Conservation (phyloP, 1,140 invertebrate genomes). For the Caerostris extrusa region DNA sequence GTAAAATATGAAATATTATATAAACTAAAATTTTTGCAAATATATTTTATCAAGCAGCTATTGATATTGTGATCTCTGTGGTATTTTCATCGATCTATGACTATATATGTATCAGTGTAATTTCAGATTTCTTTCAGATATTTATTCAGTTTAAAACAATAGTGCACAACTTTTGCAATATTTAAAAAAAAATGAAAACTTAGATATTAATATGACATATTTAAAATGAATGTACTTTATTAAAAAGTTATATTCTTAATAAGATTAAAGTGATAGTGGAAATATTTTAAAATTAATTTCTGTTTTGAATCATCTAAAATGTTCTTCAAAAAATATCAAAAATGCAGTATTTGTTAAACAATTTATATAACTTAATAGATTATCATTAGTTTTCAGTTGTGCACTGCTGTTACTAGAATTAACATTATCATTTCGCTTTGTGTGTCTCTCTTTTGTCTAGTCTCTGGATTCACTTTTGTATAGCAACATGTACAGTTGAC, state of each 20-base stretch:
- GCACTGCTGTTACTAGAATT: slow-evolving; percentile 33
- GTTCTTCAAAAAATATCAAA: too few species aligned
- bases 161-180: not conserved
- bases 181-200: too few species aligned
- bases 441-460: slow-evolving; percentile 54
- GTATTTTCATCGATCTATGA: not conserved
- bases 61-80: not conserved
- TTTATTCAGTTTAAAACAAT: not conserved
- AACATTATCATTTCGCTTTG: slow-evolving; percentile 56
- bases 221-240: too few species aligned
- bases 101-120: slow-evolving; percentile 34
- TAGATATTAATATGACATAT: too few species aligned
- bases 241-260: too few species aligned
- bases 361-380: too few species aligned
- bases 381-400: not conserved
- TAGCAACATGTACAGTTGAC: slow-evolving; percentile 76
- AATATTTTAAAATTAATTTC: too few species aligned
- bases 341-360: too few species aligned
- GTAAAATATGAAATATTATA: not conserved
- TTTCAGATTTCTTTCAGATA: not conserved
- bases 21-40: not conserved
- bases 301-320: too few species aligned
- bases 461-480: slow-evolving; percentile 75
- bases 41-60: not conserved
- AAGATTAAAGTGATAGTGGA: too few species aligned